phyloP scores from a whole-genome alignment of 2,113 vertebrate genomes.

The Epinephelus cyanopodus region DNA sequence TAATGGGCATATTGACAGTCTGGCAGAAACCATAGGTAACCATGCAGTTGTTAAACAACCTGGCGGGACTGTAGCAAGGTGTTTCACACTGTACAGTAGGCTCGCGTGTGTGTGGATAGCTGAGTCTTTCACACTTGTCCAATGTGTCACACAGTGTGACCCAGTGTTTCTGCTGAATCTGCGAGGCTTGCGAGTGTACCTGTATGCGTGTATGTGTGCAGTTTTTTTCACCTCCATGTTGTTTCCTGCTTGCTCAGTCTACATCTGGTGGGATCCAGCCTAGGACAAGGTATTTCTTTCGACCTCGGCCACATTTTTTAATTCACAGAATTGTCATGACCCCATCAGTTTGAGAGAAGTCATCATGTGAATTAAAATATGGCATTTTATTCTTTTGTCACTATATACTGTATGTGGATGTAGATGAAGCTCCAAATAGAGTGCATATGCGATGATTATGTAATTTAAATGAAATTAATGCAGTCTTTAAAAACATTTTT shows the following conservation, averaged over 20 bases:
- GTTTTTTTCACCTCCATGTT: constrained; percentile 3
- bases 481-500: background rate
- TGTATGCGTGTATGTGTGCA: constrained; percentile 15
- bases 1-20: constrained; percentile 9
- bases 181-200: constrained; percentile 19
- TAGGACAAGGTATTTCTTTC: background rate
- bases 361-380: background rate
- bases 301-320: background rate
- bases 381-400: background rate
- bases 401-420: background rate
- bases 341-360: background rate
- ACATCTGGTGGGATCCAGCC: background rate
- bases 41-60: constrained; percentile 38
- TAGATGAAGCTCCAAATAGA: background rate
- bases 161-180: constrained; percentile 58
- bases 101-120: constrained; percentile 23
- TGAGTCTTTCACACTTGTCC: constrained; percentile 68
- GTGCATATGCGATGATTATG: background rate
- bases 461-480: background rate
- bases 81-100: constrained; percentile 56
- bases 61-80: constrained; percentile 36
- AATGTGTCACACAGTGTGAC: constrained; percentile 51
- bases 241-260: constrained; percentile 17
- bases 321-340: background rate
- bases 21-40: constrained; percentile 14